phyloP scores from a whole-genome alignment of 2,888 invertebrate species.

The Emesis furor region DNA sequence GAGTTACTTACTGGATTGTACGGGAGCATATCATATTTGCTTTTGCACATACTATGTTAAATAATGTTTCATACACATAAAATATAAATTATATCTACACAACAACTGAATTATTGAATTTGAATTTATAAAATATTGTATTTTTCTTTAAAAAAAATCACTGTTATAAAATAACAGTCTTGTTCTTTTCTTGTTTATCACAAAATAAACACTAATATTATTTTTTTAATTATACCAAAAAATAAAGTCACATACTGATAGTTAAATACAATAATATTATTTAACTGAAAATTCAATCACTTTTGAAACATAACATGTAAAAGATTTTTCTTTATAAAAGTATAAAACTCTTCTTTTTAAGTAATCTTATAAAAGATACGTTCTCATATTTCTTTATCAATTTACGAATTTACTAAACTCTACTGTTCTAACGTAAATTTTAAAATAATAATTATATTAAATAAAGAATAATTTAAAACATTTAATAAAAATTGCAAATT shows the following conservation, averaged over 20 bases:
- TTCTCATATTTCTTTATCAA: not conserved
- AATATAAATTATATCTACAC: not conserved
- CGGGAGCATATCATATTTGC: not conserved
- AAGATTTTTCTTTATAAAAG: not conserved
- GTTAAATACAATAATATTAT: no score
- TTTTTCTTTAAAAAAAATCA: no score
- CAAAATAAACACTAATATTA: no score
- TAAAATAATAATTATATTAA: not conserved
- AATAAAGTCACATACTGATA: no score
- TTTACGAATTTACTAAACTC: no score
- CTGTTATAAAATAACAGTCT: no score
- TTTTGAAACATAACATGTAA: no score
- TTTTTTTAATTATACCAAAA: no score
- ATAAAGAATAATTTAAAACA: not conserved
- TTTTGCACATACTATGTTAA: not conserved
- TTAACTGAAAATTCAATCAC: no score
- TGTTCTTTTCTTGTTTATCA: no score
- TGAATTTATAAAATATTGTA: no score
- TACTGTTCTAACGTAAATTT: no score
- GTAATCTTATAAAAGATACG: not conserved
- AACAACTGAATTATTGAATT: not conserved
- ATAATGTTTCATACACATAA: slow-evolving; percentile 4
- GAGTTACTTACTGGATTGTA: slow-evolving; percentile 8
- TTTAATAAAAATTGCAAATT: not conserved
- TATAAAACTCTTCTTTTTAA: slow-evolving; percentile 8